Base-by-base conservation (phyloP, 2,113 vertebrate species). In the Aphyosemion australe region DNA sequence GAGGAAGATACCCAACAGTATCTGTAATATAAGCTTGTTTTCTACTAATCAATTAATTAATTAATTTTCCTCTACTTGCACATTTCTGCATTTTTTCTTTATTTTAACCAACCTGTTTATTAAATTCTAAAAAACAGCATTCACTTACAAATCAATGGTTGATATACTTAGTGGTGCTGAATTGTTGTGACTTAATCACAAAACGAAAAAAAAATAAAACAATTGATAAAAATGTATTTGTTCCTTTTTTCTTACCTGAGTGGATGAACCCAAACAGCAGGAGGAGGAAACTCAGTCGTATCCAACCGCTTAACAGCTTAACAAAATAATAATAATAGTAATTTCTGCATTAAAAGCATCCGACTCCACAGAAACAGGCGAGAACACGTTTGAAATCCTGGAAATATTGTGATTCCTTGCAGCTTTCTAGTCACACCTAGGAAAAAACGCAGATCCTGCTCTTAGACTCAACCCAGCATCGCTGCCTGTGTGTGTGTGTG, bases 181-280 rank as follows among this genome's bases (percentile, higher is more conserved):
- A 32, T 31, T 53, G 6, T 53, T n/a, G 12, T 42, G 12, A 42
- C 9, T 42, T 12, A 12, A 16, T 32, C 6, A 15, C 13, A 26
- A 20, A 58, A 15, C 14, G 16, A 47, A 34, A 45, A 14, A 42
- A 18, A 41, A 42, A 13, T 1, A 5, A 43, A 26, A n/a, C 4
- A 50, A 26, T 4, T 5, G 41, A 19, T 43, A 20, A 21, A 48
- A 12, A 59, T 71, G 58, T 21, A 42, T 58, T 12, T 19, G 65
- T 52, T 54, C 13, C 1, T 74, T 19, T 18, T 52, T n/a, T 75
- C 89, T 63, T 90, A 89, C 89, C 89, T 90, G 76, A 61, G 59
- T 20, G 68, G 45, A 65, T 41, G 46, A 37, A 58, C 42, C 55
- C 58, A 59, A 39, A 64, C 32, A 54, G 61, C 72, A 69, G 64